Evolutionary conservation across 2,797 vertebrate species (phyloP).

Genomic region (Coreius guichenoti): DNA sequence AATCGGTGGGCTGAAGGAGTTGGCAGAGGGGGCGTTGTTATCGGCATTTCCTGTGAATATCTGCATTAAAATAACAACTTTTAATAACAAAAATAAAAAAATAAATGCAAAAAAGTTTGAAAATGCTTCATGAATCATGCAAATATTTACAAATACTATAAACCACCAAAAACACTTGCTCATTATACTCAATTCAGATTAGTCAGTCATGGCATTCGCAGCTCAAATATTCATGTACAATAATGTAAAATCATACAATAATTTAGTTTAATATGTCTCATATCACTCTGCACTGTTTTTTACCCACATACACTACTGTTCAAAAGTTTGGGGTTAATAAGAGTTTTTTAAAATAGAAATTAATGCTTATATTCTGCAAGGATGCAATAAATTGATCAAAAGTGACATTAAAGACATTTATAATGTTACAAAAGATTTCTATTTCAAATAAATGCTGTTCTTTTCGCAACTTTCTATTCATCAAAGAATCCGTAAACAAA

Average conservation of each 20-base stretch:
- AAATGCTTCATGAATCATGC: not conserved
- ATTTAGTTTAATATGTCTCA: not conserved
- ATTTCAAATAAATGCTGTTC: not conserved
- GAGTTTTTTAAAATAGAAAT: not conserved
- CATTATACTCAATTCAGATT: too few relatives aligned
- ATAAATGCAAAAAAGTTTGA: too few relatives aligned
- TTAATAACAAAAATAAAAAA: not conserved
- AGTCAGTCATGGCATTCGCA: too few relatives aligned
- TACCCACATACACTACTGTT: too few relatives aligned
- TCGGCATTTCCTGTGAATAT: constrained; percentile 86
- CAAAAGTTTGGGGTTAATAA: too few relatives aligned
- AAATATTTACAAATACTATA: too few relatives aligned
- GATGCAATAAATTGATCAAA: not conserved
- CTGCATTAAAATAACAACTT: constrained; percentile 62
- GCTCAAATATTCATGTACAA: not conserved
- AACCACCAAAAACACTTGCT: too few relatives aligned
- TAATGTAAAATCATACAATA: not conserved
- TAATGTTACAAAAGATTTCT: not conserved
- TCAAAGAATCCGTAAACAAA: not conserved
- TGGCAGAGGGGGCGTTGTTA: constrained; percentile 84
- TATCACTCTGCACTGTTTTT: too few relatives aligned
- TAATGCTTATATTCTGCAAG: not conserved
- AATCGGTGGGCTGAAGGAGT: constrained; percentile 85
- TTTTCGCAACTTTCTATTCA: not conserved
- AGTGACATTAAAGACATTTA: not conserved